Evolutionary conservation across 2,797 vertebrate species (phyloP).

Genomic region (Sebastes nivosus): DNA sequence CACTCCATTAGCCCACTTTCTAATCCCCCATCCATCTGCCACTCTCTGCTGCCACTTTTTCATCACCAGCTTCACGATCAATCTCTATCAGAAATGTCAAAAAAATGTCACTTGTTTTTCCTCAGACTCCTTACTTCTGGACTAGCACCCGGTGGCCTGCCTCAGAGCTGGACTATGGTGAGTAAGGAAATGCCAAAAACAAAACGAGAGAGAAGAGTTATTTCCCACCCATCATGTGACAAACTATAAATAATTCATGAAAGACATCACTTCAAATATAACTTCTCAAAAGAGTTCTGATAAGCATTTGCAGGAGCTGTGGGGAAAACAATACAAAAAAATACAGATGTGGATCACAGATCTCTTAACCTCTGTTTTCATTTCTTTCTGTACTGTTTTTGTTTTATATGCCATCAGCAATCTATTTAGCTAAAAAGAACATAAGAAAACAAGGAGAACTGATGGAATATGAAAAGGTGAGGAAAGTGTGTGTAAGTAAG

Average conservation of each 20-base stretch:
- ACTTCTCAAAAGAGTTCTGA: background rate
- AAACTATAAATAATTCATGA: background rate
- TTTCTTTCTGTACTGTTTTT: background rate
- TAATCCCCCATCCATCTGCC: constrained; percentile 58
- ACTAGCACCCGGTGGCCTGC: constrained; percentile 90
- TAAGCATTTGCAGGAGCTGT: background rate
- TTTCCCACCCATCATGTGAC: background rate
- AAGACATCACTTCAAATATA: background rate
- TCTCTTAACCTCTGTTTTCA: background rate
- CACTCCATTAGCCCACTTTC: constrained; percentile 37
- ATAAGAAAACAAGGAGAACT: constrained; percentile 92
- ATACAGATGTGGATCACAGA: background rate
- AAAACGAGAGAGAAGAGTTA: background rate
- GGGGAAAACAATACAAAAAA: too few species aligned
- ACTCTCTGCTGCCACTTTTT: constrained; percentile 33
- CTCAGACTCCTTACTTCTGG: constrained; percentile 95
- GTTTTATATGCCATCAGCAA: constrained; percentile 77
- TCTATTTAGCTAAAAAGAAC: constrained; percentile 96
- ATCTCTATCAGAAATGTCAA: background rate
- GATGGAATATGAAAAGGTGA: constrained; percentile 92
- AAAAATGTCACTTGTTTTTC: background rate
- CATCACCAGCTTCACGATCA: background rate
- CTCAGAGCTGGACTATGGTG: constrained; percentile 91
- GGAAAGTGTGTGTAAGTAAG: background rate
- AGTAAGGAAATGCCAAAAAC: constrained; percentile 63